Base-by-base conservation (phyloP, 1,140 invertebrate species). In the Drosophila parvula region DNA sequence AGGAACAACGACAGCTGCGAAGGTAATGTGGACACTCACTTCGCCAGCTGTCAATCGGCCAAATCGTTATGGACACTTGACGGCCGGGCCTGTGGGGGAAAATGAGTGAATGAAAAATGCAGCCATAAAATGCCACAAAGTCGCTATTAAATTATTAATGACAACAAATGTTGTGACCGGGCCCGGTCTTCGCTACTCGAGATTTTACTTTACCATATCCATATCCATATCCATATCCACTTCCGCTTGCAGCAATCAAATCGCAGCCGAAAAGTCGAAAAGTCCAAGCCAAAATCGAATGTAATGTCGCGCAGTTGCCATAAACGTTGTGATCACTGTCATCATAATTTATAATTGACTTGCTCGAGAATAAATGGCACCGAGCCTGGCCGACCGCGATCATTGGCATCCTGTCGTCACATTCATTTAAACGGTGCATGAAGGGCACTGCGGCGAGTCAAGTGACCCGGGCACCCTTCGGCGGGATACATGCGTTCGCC, bases 21-120 rank as follows among this genome's bases (percentile, higher is more conserved):
- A 18, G 10, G 30, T 51, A 67, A 56, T 41, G 75, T 77, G 81
- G 78, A 85, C 81, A 85, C 81, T 78, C 81, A 85, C 81, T 85
- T 85, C 53, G 51, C 63, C 61, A 78, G 81, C 81, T 85, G 81
- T 85, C 81, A 85, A 85, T 85, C 78, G 81, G 80, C 69, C 62
- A 85, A 78, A 85, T 85, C 78, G 81, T 85, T 85, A 85, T 84
- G 78, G 58, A 10, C 81, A 81, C 78, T 85, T 85, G 81, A 75
- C 82, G 69, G 59, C 11, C 16, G 3, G 5, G 5, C 5, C 5
- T 30, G 14, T 34, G 30, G 16, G 2, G n/a, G 47, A 18, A 30
- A 60, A 51, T 45, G 36, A 43, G 44, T 28, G 36, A 34, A 44
- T 10, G 14, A 57, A 47, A 71, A 61, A 58, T 67, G 65, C 74